These are phyloP conservation scores for Luidia sarsii DNA, from an alignment of 53 echinoderm and acorn worm genomes.

Conservation along the genomic window DNA sequence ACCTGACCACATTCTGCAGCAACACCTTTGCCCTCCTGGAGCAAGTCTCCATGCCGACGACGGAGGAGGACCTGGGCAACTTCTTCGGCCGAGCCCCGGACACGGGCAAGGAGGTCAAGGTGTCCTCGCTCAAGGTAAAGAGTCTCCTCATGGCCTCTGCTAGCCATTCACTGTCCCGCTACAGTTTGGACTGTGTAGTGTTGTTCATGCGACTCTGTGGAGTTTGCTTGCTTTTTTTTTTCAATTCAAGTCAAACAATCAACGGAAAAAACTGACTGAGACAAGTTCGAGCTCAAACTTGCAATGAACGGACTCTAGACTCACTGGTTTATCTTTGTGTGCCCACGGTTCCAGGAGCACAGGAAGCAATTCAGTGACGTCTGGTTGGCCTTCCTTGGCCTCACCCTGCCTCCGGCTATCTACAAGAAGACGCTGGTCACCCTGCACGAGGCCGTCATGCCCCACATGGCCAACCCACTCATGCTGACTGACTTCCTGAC, in stretches of 20 bases:
- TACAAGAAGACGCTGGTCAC: conserved; percentile 90
- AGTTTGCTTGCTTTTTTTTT: no score
- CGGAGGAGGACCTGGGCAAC: conserved; percentile 70
- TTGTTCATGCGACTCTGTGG: no score
- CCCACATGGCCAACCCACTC: conserved; percentile 87
- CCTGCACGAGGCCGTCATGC: conserved; percentile 90
- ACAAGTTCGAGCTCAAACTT: not conserved
- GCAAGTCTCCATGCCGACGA: conserved; percentile 88
- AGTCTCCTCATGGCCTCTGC: no score
- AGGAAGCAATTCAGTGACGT: conserved; percentile 72
- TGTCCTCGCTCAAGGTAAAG: conserved; percentile 73
- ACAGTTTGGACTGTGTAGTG: no score
- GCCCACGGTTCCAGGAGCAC: conserved; percentile 69
- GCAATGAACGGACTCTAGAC: not conserved
- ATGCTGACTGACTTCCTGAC: conserved; percentile 91
- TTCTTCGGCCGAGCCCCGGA: conserved; percentile 74
- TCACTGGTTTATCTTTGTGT: not conserved
- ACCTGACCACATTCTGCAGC: conserved; percentile 62
- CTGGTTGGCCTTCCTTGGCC: conserved; percentile 84
- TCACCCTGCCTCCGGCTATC: conserved; percentile 74
- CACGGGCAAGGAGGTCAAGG: conserved; percentile 59
- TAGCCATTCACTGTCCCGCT: no score
- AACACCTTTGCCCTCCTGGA: conserved; percentile 80
- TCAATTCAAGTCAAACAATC: no score
- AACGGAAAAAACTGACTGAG: no score